Evolutionary conservation across 2,888 invertebrate species (phyloP), one percentile per base, ranked within the genome.

Genomic region (Hedya salicella): DNA sequence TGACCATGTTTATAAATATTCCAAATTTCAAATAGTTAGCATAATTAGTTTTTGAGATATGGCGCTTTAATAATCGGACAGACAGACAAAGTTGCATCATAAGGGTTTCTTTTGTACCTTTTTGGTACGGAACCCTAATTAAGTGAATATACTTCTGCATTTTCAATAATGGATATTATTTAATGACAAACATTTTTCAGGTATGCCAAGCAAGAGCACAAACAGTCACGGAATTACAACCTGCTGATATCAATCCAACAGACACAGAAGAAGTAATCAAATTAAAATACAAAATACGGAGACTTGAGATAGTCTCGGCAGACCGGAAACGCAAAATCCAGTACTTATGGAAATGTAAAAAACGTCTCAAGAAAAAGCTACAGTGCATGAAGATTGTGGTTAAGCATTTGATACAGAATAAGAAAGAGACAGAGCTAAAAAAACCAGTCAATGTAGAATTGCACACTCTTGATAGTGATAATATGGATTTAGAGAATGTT

Each of bases 231-330:
- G 70, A 73, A 1, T 59, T 75, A 3, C 69, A 80, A 36, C 80
- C 82, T 0, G 63, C 81, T 25, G 79, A 87, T 14, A 77, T 87
- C 1, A 75, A 76, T 13, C 75, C 83, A 0, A 75, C 75, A 0
- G 89, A 91, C 59, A 70, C 87, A 0, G 77, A 83, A 50, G 88
- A 89, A 74, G 83, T 88, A 0, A 77, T 86, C 2, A 69, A 83
- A 68, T 70, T 90, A 0, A 90, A 88, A 70, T 72, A 84, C 69
- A 87, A 84, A 77, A 77, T 90, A 0, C 77, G 76, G 0, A 78
- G 87, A 61, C 70, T 90, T 6, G 86, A 88, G 73, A 73, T 84
- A 1, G 78, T 89, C 3, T 85, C 90, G 0, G 82, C 79, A 3
- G 83, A 81, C 16, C 77, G 88, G 42, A 88, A 85, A 67, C 78